Percentiles rank a stretch among this genome's conserved stretches.
Evolutionary conservation across 2,797 vertebrate species (phyloP).

Genomic region (Pempheris klunzingeri): DNA sequence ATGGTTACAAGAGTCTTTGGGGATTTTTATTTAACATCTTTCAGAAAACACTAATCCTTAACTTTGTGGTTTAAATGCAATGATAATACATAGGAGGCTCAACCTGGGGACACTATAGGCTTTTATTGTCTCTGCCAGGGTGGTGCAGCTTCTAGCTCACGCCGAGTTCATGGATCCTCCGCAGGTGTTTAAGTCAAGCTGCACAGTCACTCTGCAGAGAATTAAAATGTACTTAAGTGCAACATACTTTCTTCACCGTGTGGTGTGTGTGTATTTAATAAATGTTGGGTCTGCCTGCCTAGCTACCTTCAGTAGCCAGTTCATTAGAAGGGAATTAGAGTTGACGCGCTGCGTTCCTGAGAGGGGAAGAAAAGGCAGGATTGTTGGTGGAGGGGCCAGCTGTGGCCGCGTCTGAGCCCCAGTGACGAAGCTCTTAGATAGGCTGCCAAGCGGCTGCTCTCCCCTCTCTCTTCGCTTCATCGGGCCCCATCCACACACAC

Average conservation of each 20-base stretch:
- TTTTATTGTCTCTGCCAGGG: conserved; percentile 20
- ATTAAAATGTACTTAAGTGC: conserved; percentile 43
- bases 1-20: not conserved
- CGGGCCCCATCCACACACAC: conserved; percentile 39
- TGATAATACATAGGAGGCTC: conserved; percentile 6
- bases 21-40: conserved; percentile 2
- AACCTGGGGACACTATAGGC: conserved; percentile 4
- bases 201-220: conserved; percentile 36
- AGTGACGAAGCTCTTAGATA: conserved; percentile 73
- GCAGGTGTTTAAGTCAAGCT: conserved; percentile 43
- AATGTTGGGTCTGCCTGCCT: conserved; percentile 57
- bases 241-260: conserved; percentile 49
- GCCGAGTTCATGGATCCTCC: conserved; percentile 55
- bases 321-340: conserved; percentile 87
- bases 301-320: conserved; percentile 73
- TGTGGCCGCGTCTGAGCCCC: conserved; percentile 71
- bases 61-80: not conserved
- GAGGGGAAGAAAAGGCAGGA: conserved; percentile 73
- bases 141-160: conserved; percentile 18
- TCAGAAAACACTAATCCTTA: conserved; percentile 1
- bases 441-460: conserved; percentile 74
- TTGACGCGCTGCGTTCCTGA: conserved; percentile 72
- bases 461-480: conserved; percentile 60
- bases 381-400: conserved; percentile 78
- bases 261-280: conserved; percentile 68